Evolutionary conservation across 2,113 vertebrate species (phyloP), one percentile per base, ranked within the genome.

Genomic region (Cryptotis parvus): DNA sequence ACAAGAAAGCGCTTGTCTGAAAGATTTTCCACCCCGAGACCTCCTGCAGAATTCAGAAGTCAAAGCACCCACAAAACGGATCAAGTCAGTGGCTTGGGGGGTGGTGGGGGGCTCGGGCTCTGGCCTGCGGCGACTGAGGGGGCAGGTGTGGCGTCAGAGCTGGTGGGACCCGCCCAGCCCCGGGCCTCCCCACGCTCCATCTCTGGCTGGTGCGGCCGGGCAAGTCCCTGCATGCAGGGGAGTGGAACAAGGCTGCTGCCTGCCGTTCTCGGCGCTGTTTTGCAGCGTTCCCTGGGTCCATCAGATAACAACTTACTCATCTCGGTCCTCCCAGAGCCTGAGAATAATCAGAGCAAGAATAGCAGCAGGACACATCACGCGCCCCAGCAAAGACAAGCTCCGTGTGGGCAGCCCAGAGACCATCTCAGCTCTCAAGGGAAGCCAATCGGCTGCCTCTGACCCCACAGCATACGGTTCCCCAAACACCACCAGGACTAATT

Each of bases 21-120:
- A 39, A 10, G 33, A 9, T 16, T 49, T 80, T 15, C 3, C 1
- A 0, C 31, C 55, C 72, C 0, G 18, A 1, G 35, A 63, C 16
- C 27, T 26, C 0, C 7, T 4, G 33, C 35, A 37, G 49, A 75
- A 15, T 4, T 55, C 77, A 12, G 14, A 9, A 33, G 74, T 58
- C 65, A 6, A 1, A 18, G 63, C 69, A 35, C 81, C 37, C 43
- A 55, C 72, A 9, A 5, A 39, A 22, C 0, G 29, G 31, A 3
- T 61, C 68, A 1, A 33, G 68, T 18, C 81, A 5, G 14, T 43
- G 77, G 72, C 43, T 79, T 37, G 3, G 39, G 2, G 52, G 52
- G 15, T 18, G 3, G 15, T 10, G 20, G 20, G 20, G 52, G 52
- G 20, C 16, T 22, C 52, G 5, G 20, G 20, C 52, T 55, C 52